phyloP scores from a whole-genome alignment of 2,113 vertebrate species.

The Nyctereutes procyonoides region DNA sequence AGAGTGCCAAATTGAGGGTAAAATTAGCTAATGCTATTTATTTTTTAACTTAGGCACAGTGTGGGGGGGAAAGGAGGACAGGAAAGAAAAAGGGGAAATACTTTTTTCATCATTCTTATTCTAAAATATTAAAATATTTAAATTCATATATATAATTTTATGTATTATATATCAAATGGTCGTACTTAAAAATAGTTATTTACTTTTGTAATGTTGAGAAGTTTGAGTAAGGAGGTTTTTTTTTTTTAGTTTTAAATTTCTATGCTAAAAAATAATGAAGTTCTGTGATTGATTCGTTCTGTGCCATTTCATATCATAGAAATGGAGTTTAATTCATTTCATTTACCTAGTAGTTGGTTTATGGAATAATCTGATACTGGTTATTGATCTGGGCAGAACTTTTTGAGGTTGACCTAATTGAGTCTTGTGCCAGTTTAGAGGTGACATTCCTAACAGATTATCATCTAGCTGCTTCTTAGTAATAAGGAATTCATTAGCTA shows the following conservation, averaged over 20 bases:
- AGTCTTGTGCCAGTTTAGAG: not conserved
- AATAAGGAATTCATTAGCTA: not conserved
- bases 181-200: not conserved
- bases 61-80: not conserved
- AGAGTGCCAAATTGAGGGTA: not conserved
- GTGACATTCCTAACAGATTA: not conserved
- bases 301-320: not conserved
- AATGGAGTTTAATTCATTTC: not conserved
- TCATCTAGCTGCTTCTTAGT: not conserved
- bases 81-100: not conserved
- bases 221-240: not conserved
- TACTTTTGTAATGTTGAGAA: constrained; percentile 6
- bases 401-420: not conserved
- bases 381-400: not conserved
- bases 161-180: not conserved
- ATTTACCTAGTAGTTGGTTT: not conserved
- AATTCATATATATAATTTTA: not conserved
- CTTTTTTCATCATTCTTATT: constrained; percentile 1
- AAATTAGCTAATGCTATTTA: not conserved
- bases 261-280: not conserved
- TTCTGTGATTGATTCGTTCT: not conserved
- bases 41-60: not conserved
- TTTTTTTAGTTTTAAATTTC: constrained; percentile 49
- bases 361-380: not conserved
- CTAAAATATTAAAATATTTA: constrained; percentile 15